These are phyloP conservation scores for Tragopan temminckii DNA, from an alignment of 2,797 vertebrate genomes.

Conservation along the genomic window DNA sequence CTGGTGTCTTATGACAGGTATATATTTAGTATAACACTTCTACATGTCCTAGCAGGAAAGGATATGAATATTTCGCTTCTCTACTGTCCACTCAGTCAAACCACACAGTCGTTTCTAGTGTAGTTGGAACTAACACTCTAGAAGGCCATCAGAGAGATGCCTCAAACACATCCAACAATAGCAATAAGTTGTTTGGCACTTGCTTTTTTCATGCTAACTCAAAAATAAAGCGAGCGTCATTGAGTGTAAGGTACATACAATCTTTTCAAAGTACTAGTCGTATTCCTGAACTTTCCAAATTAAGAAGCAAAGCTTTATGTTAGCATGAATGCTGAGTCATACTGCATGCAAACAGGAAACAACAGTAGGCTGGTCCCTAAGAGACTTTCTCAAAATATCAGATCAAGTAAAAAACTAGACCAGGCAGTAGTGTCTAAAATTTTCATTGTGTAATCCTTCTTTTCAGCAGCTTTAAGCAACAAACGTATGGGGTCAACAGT, in stretches of 20 bases:
- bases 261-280: background rate
- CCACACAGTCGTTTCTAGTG: background rate
- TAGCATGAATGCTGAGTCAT: constrained; percentile 51
- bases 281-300: constrained; percentile 16
- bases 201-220: background rate
- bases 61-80: background rate
- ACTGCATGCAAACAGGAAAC: constrained; percentile 43
- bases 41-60: background rate
- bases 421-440: constrained; percentile 22
- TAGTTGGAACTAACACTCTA: background rate
- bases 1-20: background rate
- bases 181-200: background rate
- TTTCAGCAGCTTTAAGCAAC: constrained; percentile 39
- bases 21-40: background rate
- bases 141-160: background rate
- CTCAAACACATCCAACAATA: background rate
- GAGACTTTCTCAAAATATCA: constrained; percentile 64
- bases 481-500: constrained; percentile 23
- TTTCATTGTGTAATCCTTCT: constrained; percentile 33
- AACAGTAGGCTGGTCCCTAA: constrained; percentile 54
- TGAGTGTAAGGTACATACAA: background rate
- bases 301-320: constrained; percentile 4
- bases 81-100: background rate
- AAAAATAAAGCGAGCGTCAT: background rate
- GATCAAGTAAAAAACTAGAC: constrained; percentile 39